Conservation (phyloP, 2,113 vertebrate genomes). For the Silurus meridionalis region DNA sequence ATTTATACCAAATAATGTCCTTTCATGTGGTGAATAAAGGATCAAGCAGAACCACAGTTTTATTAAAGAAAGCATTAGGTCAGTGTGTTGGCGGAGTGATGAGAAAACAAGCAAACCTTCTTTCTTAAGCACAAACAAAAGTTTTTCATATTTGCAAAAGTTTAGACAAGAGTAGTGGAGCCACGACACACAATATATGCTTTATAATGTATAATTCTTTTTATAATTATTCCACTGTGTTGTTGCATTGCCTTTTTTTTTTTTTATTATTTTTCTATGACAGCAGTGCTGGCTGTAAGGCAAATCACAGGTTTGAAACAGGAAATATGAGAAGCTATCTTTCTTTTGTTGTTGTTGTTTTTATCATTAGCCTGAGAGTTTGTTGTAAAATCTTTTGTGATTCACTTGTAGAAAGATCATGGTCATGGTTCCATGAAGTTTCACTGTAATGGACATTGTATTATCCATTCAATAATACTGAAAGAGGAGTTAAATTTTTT, state of each 20-base stretch:
- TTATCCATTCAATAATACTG: background rate
- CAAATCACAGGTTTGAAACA: background rate
- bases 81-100: conserved; percentile 55
- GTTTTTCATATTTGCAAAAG: background rate
- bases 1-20: conserved; percentile 73
- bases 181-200: conserved; percentile 46
- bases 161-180: conserved; percentile 60
- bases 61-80: conserved; percentile 70
- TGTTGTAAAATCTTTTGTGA: background rate
- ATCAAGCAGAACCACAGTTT: conserved; percentile 66
- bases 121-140: conserved; percentile 48
- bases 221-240: background rate
- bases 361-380: background rate
- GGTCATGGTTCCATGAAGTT: background rate
- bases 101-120: conserved; percentile 65
- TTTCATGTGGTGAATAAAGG: conserved; percentile 80
- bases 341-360: background rate
- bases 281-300: background rate
- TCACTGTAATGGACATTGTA: background rate
- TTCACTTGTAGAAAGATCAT: background rate
- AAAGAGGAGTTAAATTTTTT: background rate
- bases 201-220: background rate
- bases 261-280: background rate
- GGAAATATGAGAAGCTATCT: background rate
- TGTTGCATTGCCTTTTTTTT: too few relatives aligned